Percentiles rank a stretch among this genome's conserved stretches.
Evolutionary conservation across 2,113 vertebrate species (phyloP).

Genomic region (Cyphomyrus plagiostoma): DNA sequence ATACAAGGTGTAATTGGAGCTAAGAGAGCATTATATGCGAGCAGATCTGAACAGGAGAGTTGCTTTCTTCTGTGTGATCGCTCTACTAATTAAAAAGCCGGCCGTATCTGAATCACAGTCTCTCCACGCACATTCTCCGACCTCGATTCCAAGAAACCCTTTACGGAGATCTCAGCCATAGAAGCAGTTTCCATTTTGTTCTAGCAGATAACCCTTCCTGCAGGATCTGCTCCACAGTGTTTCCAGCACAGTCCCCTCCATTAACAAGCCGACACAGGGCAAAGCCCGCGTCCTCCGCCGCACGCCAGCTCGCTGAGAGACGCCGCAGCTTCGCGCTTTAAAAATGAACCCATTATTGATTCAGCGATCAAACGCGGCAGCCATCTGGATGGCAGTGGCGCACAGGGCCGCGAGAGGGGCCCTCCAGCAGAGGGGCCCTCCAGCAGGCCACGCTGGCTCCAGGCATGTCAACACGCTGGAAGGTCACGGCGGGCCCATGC

Average conservation of each 20-base stretch:
- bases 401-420: conserved; percentile 21
- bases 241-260: not conserved
- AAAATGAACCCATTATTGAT: conserved; percentile 4
- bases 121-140: not conserved
- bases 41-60: not conserved
- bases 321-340: not conserved
- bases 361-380: not conserved
- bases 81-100: conserved; percentile 11
- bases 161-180: not conserved
- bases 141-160: not conserved
- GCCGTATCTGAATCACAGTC: not conserved
- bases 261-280: not conserved
- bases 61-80: not conserved
- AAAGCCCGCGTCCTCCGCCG: not conserved
- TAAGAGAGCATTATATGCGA: not conserved
- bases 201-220: not conserved
- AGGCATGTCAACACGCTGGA: not conserved
- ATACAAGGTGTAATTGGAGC: not conserved
- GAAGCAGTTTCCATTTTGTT: not conserved
- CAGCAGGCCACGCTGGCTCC: not conserved
- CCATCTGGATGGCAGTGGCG: not conserved
- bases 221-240: not conserved
- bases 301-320: not conserved
- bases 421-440: not conserved
- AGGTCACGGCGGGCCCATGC: not conserved